Percentiles rank a stretch among this genome's conserved stretches.
phyloP scores from a whole-genome alignment of 2,113 vertebrate species.

The Hippocampus guttulatus region DNA sequence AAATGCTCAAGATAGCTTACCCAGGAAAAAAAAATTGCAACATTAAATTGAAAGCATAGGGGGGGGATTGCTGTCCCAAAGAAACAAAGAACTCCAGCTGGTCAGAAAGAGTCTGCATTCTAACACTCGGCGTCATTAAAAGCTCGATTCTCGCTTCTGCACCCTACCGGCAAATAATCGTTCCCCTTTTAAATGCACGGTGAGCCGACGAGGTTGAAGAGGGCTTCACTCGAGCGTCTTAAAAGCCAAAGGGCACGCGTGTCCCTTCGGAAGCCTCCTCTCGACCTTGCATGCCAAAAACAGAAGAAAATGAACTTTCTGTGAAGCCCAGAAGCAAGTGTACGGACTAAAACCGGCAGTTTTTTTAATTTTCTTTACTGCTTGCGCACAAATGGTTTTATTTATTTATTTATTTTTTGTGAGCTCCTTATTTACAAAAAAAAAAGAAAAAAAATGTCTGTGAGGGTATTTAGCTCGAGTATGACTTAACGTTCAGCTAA shows the following conservation, averaged over 20 bases:
- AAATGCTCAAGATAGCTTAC: no score
- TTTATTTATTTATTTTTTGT: no score
- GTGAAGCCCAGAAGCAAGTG: not conserved
- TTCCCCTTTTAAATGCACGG: not conserved
- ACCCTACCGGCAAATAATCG: not conserved
- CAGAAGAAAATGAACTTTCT: not conserved
- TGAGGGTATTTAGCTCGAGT: no score
- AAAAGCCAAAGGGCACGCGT: not conserved
- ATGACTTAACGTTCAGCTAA: no score
- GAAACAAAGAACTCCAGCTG: not conserved
- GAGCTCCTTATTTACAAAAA: no score
- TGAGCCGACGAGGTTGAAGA: not conserved
- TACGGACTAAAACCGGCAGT: not conserved
- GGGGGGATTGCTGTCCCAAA: not conserved
- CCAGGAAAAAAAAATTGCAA: no score
- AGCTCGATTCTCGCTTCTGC: not conserved
- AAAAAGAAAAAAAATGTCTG: no score
- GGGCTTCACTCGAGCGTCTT: not conserved
- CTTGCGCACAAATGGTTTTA: no score
- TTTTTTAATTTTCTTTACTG: no score
- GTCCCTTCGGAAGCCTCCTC: constrained; percentile 34
- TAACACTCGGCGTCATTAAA: not conserved
- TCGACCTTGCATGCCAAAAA: constrained; percentile 47
- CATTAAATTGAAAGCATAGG: no score
- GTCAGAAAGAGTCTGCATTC: not conserved